phyloP scores from a whole-genome alignment of 1,140 invertebrate species.

The Zaprionus tsacasi region DNA sequence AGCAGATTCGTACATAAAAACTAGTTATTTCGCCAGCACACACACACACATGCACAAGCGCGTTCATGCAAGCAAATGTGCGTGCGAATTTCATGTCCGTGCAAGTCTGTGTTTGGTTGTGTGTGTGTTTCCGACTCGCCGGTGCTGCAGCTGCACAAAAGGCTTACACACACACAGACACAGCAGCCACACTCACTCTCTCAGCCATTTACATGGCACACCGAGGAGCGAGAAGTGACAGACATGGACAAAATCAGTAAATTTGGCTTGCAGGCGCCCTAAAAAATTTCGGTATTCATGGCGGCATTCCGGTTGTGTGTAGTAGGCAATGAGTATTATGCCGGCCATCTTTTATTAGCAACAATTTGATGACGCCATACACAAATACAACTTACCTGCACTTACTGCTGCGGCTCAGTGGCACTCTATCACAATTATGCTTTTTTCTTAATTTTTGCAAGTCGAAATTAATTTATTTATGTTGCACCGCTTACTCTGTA shows the following conservation, averaged over 20 bases:
- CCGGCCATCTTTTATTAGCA: not conserved
- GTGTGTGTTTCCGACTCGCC: conserved; percentile 16
- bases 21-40: conserved; percentile 62
- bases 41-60: conserved; percentile 13
- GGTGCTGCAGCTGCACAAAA: conserved; percentile 35
- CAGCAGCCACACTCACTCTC: not conserved
- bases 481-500: conserved; percentile 35
- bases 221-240: not conserved
- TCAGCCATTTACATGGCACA: conserved; percentile 1
- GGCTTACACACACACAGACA: conserved; percentile 4
- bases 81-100: conserved; percentile 9
- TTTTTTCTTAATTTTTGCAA: conserved; percentile 14
- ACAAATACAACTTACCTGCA: conserved; percentile 14
- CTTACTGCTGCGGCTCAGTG: conserved; percentile 23
- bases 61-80: conserved; percentile 7
- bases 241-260: not conserved
- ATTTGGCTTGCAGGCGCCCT: conserved; percentile 16
- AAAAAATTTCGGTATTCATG: conserved; percentile 21
- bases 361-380: not conserved
- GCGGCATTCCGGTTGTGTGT: conserved; percentile 21
- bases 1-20: conserved; percentile 47
- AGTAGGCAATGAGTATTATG: not conserved
- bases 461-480: conserved; percentile 42
- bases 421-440: conserved; percentile 40
- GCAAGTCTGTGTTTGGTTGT: not conserved